A percentile compares a stretch with the other conserved stretches of the same genome.
Conservation (phyloP, 2,113 vertebrate species). For the Todiramphus saurophagus region DNA sequence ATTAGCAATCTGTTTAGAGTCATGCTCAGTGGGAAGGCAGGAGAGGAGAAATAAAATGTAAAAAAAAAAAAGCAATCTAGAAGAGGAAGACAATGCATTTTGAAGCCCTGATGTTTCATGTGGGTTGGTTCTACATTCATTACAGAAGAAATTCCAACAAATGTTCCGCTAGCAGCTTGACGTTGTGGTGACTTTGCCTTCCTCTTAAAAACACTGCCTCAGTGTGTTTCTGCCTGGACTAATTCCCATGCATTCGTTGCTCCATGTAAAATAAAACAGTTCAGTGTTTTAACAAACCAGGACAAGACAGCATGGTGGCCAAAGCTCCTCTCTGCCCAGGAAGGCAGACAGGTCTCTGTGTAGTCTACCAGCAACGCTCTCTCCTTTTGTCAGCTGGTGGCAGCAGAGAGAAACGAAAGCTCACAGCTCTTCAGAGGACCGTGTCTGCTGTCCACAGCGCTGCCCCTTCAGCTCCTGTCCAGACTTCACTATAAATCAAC, state of each 20-base stretch:
- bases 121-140: background rate
- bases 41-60: background rate
- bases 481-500: background rate
- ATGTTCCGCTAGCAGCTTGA: background rate
- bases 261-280: background rate
- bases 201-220: background rate
- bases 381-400: background rate
- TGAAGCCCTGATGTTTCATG: background rate
- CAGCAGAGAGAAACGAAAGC: slow-evolving; percentile 29
- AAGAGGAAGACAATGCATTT: background rate
- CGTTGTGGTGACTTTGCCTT: background rate
- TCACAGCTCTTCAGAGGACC: background rate
- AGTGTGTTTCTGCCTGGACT: background rate
- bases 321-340: background rate
- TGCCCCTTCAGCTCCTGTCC: background rate
- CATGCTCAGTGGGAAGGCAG: background rate
- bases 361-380: background rate
- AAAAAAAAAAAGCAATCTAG: background rate
- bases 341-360: background rate
- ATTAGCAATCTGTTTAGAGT: background rate
- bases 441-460: background rate
- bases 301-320: background rate
- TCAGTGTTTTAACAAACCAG: background rate
- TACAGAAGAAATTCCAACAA: background rate
- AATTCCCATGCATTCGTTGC: background rate